Evolutionary conservation across 2,888 invertebrate genomes (phyloP), one percentile per base, ranked within the genome.

Genomic region (Drosophila quasianomalipes): DNA sequence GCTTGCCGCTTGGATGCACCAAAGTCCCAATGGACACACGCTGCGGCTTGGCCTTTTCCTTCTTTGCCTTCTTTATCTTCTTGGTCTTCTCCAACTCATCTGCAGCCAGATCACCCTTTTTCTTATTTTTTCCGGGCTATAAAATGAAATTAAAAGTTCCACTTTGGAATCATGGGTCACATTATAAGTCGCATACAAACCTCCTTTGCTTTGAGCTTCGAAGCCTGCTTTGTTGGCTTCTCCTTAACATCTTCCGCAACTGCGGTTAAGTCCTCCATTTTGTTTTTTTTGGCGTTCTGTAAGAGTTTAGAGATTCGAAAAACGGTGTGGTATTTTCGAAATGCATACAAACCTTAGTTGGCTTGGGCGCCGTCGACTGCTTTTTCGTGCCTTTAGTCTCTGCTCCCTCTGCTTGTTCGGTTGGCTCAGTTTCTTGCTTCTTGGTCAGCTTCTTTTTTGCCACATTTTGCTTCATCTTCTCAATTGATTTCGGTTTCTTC

Each of bases 11-110:
- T 1, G 39, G 22, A 22, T 60, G 68, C 0, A 70, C 61, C 35
- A 83, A 51, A 3, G 74, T 77, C 16, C 68, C 81, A 16, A 77
- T 74, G 14, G 81, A 82, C 9, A 68, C 71, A 3, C 77, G 77
- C 1, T 59, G 31, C 35, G 54, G 0, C 41, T 58, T 68, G 10
- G 30, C 22, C 10, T 39, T 47, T 30, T 19, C 6, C 28, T 66
- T 66, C 4, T 6, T 35, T 7, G 1, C 6, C 26, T 66, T 65
- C 7, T 10, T 14, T 4, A 19, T 2, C 19, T 54, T 53, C 4
- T 37, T 39, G 2, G 14, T 0, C 14, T 28, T 47, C n/a, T 31
- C 26, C 9, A 16, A 6, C 14, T 12, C 37, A 30, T 9, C 35
- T 31, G 26, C 41, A 5, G 33, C 51, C 37, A 10, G 9, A 19